Base-by-base conservation (phyloP, 2,113 vertebrate species). In the Spermophilus dauricus region DNA sequence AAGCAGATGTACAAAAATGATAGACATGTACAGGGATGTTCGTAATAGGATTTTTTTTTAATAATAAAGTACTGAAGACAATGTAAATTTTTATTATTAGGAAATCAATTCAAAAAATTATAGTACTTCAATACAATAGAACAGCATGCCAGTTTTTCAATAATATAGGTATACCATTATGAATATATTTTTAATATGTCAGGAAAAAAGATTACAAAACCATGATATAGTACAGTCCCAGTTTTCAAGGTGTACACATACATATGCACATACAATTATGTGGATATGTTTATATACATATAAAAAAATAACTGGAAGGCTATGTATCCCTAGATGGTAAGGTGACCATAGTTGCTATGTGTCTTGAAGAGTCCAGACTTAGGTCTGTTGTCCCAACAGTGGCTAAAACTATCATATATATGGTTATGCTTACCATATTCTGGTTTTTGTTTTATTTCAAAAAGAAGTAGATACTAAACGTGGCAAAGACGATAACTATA, bases 71-170 rank as follows among this genome's bases (percentile, higher is more conserved):
- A 86, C 2, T 75, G 26, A 56, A 89, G 78, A 65, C 24, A 84
- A 78, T 4, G 26, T 30, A 78, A 53, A 80, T 28, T 65, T 88
- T 87, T 42, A 82, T 1, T 83, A 32, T 63, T 70, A 91, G 39
- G 56, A n/a, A 70, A 88, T 77, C 70, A 51, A 48, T 76, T 83
- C 70, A 88, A 53, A 63, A 92, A 78, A 42, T 69, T 83, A 77
- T 1, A 18, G 32, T 22, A 91, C 48, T 75, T 65, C 65, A 28
- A 61, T 16, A 56, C 42, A 92, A 92, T 10, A 77, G 37, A 87
- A 83, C 17, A 78, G 28, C 42, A 85, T 18, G 42, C 10, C 80
- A 45, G 34, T 30, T 72, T 81, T 67, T 45, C 56, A 96, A 58
- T 56, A 37, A 56, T 51, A 16, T 1, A 69, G 37, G 45, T 24